Conservation (phyloP, 2,797 vertebrate genomes). For the Enteromius viviparus region DNA sequence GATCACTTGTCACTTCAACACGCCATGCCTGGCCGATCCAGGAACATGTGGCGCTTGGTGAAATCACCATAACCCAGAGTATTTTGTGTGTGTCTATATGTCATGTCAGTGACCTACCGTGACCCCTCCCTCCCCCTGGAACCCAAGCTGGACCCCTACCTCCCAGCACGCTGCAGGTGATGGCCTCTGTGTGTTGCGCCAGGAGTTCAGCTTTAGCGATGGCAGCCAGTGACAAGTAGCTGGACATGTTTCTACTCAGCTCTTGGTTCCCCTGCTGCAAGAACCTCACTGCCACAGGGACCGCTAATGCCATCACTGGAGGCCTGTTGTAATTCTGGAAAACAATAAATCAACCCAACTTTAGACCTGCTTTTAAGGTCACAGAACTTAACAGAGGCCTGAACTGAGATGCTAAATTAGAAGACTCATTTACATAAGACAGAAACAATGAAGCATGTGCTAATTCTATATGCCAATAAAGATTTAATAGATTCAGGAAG, state of each 20-base stretch:
- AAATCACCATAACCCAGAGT: not conserved
- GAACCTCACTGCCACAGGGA: constrained; percentile 93
- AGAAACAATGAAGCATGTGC: not conserved
- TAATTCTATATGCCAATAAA: not conserved
- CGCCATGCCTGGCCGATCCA: not conserved
- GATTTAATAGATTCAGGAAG: not conserved
- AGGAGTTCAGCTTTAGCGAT: constrained; percentile 88
- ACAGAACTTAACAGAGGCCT: not conserved
- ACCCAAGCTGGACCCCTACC: constrained; percentile 76
- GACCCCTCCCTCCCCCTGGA: not conserved
- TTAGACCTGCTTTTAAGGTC: not conserved
- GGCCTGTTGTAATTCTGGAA: constrained; percentile 89
- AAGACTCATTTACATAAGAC: constrained; percentile 16
- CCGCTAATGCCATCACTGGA: constrained; percentile 88
- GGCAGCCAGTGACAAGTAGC: constrained; percentile 90
- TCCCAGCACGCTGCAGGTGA: constrained; percentile 86
- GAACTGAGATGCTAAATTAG: not conserved
- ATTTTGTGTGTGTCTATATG: not conserved
- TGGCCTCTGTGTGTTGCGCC: constrained; percentile 87
- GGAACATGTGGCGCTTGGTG: not conserved
- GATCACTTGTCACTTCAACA: not conserved
- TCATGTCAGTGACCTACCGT: constrained; percentile 15
- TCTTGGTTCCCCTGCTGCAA: constrained; percentile 88
- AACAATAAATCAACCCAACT: not conserved
- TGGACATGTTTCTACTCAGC: constrained; percentile 94